These are phyloP conservation scores for Dolichoris vasculosae DNA, from an alignment of 1,140 invertebrate species.

Conservation along the genomic window DNA sequence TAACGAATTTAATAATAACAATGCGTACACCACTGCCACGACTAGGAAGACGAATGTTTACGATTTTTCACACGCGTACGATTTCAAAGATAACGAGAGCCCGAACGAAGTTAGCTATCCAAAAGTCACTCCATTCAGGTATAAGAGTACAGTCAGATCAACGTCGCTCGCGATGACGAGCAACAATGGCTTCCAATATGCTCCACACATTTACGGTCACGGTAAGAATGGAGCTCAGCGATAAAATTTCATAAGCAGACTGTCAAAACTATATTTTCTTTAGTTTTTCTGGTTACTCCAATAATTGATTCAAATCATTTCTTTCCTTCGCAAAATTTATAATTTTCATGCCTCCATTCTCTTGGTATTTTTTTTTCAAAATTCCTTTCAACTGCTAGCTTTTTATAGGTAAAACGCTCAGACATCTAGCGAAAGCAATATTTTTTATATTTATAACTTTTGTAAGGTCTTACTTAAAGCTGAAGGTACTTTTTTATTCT, in stretches of 20 bases:
- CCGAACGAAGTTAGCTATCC: conserved; percentile 67
- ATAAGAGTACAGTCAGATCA: conserved; percentile 63
- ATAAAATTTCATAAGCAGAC: conserved; percentile 10
- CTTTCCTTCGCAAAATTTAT: neutral
- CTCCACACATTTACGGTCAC: conserved; percentile 63
- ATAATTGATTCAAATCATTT: neutral
- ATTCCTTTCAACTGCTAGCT: neutral
- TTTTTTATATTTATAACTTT: neutral
- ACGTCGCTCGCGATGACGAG: conserved; percentile 62
- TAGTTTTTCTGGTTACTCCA: conserved; percentile 6
- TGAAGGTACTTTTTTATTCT: neutral
- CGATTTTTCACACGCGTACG: conserved; percentile 60
- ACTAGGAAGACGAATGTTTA: conserved; percentile 61
- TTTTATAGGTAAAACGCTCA: neutral
- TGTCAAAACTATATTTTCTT: conserved; percentile 8
- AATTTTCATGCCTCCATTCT: neutral
- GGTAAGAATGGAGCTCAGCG: conserved; percentile 64
- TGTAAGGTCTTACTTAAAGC: neutral
- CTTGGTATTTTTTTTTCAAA: conserved; percentile 30
- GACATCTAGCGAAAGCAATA: neutral
- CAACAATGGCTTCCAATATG: conserved; percentile 64
- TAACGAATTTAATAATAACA: conserved; percentile 53
- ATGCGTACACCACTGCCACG: conserved; percentile 56
- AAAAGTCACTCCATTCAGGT: conserved; percentile 68
- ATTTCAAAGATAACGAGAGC: conserved; percentile 62